phyloP scores from a whole-genome alignment of 2,888 invertebrate genomes.

The Erynnis tages region DNA sequence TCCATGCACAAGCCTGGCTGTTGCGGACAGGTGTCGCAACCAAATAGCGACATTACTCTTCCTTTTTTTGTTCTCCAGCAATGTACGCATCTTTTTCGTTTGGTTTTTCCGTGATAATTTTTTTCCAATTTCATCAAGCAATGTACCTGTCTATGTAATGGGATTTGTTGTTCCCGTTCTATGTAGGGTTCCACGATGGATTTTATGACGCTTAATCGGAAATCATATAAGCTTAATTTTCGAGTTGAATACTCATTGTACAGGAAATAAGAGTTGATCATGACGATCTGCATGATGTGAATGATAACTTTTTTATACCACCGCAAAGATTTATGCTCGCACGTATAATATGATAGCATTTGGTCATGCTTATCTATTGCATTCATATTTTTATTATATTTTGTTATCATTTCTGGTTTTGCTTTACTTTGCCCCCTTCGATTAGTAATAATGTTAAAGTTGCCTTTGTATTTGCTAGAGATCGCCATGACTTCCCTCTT shows the following conservation, averaged over 20 bases:
- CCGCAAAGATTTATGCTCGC: constrained; percentile 33
- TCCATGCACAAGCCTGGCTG: constrained; percentile 33
- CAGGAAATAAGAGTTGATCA: constrained; percentile 26
- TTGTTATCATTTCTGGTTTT: constrained; percentile 31
- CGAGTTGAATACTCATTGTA: constrained; percentile 12
- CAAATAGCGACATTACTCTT: constrained; percentile 28
- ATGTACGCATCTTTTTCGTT: constrained; percentile 29
- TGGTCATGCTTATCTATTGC: constrained; percentile 38
- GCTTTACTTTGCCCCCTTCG: constrained; percentile 28
- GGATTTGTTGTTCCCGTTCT: constrained; percentile 26
- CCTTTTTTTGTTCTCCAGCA: constrained; percentile 31
- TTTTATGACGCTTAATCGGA: constrained; percentile 28
- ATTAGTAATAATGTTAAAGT: constrained; percentile 30
- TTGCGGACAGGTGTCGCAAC: constrained; percentile 30
- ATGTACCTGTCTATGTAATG: constrained; percentile 28
- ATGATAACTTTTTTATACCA: constrained; percentile 39
- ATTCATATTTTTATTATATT: constrained; percentile 36
- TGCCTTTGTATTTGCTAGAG: constrained; percentile 37
- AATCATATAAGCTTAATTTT: constrained; percentile 26
- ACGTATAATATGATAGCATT: constrained; percentile 38
- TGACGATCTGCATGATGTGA: constrained; percentile 32
- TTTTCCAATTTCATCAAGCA: constrained; percentile 29
- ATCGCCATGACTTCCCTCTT: constrained; percentile 40
- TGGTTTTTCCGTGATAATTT: constrained; percentile 31
- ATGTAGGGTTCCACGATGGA: constrained; percentile 28